phyloP scores from a whole-genome alignment of 1,140 invertebrate species.

The Anthonomus grandis region DNA sequence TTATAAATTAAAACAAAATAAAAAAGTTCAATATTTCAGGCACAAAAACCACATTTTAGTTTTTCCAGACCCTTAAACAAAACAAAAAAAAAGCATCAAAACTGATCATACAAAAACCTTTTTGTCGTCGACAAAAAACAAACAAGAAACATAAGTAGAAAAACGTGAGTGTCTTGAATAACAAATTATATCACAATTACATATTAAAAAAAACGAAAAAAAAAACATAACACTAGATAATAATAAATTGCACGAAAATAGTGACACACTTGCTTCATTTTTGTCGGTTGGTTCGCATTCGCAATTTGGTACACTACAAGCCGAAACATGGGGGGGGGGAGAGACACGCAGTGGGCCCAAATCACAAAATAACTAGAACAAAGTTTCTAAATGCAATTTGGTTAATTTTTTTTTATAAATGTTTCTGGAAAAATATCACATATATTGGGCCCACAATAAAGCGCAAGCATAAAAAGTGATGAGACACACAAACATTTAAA shows the following conservation, averaged over 20 bases:
- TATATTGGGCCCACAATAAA: constrained; percentile 17
- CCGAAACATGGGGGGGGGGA: no score
- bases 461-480: constrained; percentile 45
- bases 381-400: neutral
- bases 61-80: neutral
- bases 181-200: constrained; percentile 43
- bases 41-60: no score
- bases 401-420: neutral
- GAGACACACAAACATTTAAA: constrained; percentile 50
- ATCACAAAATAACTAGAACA: neutral
- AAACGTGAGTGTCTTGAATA: constrained; percentile 38
- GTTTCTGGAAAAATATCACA: constrained; percentile 17
- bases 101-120: no score
- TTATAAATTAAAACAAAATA: no score
- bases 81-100: constrained; percentile 26
- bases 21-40: no score
- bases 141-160: no score
- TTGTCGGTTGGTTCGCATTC: constrained; percentile 20
- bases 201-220: constrained; percentile 27
- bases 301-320: constrained; percentile 32
- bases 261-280: constrained; percentile 39
- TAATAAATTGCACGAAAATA: constrained; percentile 41
- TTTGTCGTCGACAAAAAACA: no score
- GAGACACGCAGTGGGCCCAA: constrained; percentile 3
- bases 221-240: constrained; percentile 33